Base-by-base conservation (phyloP, 2,113 vertebrate species). In the Cnemophilus loriae region DNA sequence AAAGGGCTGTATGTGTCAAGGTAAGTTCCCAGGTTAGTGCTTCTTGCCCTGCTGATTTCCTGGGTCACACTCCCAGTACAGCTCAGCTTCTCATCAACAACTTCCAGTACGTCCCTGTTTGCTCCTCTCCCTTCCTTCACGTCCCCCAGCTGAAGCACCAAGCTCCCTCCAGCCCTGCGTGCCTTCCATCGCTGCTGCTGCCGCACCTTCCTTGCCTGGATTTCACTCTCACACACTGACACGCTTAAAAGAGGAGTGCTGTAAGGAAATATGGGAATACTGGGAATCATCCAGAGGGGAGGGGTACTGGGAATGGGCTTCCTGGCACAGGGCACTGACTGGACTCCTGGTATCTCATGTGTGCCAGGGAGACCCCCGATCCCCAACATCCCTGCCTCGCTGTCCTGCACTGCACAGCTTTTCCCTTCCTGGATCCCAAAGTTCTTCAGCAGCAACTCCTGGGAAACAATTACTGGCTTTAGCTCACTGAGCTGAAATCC, bases 331-430 rank as follows among this genome's bases (percentile, higher is more conserved):
- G 9, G 33, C 20, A 50, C 17, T 19, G 26, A 28, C 26, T 52
- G 39, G 24, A 56, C 32, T 5, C 1, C 67, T 57, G 60, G 26
- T 23, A 68, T 41, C 7, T 52, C 16, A 33, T 0, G 0, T 7
- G 44, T 71, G 26, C 13, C 7, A 74, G n/a, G 42, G 75, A 74
- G 26, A 49, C 3, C 9, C 24, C 18, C 0, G 2, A 22, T 47
- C 6, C 24, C 37, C 35, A 78, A 1, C 41, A 50, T 32, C 35
- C 50, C 46, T 10, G 21, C 64, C 64, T 61, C 2, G 0, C 49
- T 83, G 4, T 42, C 11, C 50, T 32, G 52, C 8, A 13, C 70
- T 1, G 7, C 35, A 7, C 20, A 55, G 57, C 57, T 71, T 52
- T 64, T 35, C 46, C 42, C 47, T 76, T n/a, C 41, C 16, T 39